These are phyloP conservation scores for Thecocarcelia acutangulata DNA, from an alignment of 2,888 invertebrate genomes.

Conservation along the genomic window DNA sequence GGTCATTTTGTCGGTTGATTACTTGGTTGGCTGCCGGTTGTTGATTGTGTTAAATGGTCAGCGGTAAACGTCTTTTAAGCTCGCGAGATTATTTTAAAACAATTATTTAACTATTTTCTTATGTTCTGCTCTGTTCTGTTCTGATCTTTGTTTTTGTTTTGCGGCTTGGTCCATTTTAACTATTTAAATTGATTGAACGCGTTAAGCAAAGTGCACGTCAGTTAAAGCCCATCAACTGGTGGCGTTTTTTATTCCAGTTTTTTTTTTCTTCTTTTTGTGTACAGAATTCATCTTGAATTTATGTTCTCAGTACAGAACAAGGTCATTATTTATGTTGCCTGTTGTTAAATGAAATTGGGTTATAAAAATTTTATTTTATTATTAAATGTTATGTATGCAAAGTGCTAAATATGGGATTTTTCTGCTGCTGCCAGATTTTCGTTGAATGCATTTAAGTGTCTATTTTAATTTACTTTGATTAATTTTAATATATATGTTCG, in stretches of 20 bases:
- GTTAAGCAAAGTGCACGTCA: conserved; percentile 23
- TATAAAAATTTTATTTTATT: conserved; percentile 62
- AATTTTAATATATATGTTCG: conserved; percentile 48
- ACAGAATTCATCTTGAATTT: not conserved
- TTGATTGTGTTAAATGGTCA: conserved; percentile 44
- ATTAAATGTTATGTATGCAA: conserved; percentile 61
- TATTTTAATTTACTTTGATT: conserved; percentile 52
- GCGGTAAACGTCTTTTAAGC: conserved; percentile 60
- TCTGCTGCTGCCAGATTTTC: not conserved
- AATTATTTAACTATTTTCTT: conserved; percentile 65
- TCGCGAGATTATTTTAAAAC: conserved; percentile 51
- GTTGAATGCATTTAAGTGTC: conserved; percentile 34
- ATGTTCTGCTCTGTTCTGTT: conserved; percentile 18
- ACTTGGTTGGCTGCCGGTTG: conserved; percentile 9
- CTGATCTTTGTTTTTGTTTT: conserved; percentile 3
- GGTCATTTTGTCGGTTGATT: no score
- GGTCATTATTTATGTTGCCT: conserved; percentile 59
- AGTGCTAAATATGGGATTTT: conserved; percentile 54
- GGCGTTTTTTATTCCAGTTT: not conserved
- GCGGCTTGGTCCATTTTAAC: conserved; percentile 6
- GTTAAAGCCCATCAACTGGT: conserved; percentile 23
- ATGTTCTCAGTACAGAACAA: conserved; percentile 41
- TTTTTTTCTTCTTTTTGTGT: not conserved
- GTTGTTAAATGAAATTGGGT: conserved; percentile 61
- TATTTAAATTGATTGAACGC: conserved; percentile 60